Evolutionary conservation across 2,113 vertebrate species (phyloP).

Genomic region (Myocastor coypus): DNA sequence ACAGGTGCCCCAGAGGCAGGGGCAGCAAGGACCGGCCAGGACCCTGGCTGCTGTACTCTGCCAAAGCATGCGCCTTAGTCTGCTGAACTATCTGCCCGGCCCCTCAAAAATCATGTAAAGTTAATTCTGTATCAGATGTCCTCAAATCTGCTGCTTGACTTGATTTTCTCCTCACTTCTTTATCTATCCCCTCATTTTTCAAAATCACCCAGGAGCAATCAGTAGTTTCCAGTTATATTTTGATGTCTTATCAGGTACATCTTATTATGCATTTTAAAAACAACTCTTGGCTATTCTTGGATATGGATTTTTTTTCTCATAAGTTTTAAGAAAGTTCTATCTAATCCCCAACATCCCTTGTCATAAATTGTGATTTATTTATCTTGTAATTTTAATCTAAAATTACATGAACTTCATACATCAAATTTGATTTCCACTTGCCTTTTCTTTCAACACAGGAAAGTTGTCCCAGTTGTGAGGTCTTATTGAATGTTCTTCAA

Average conservation of each 20-base stretch:
- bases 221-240: neutral
- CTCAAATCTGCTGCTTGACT: neutral
- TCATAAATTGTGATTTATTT: neutral
- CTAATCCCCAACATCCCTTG: neutral
- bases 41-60: too few species aligned
- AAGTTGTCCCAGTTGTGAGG: neutral
- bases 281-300: constrained; percentile 11
- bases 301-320: neutral
- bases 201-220: neutral
- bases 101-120: too few species aligned
- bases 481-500: neutral
- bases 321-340: constrained; percentile 33
- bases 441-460: neutral
- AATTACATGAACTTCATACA: constrained; percentile 6
- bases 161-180: neutral
- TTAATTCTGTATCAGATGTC: neutral
- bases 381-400: neutral
- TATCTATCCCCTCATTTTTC: neutral
- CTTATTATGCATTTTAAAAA: constrained; percentile 4
- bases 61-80: too few species aligned
- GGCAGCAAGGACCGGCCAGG: too few species aligned
- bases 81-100: too few species aligned
- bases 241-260: neutral
- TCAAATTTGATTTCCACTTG: neutral
- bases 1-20: too few species aligned